Percentiles rank a stretch among this genome's conserved stretches.
Conservation (phyloP, 2,113 vertebrate genomes). For the Phalacrocorax carbo region DNA sequence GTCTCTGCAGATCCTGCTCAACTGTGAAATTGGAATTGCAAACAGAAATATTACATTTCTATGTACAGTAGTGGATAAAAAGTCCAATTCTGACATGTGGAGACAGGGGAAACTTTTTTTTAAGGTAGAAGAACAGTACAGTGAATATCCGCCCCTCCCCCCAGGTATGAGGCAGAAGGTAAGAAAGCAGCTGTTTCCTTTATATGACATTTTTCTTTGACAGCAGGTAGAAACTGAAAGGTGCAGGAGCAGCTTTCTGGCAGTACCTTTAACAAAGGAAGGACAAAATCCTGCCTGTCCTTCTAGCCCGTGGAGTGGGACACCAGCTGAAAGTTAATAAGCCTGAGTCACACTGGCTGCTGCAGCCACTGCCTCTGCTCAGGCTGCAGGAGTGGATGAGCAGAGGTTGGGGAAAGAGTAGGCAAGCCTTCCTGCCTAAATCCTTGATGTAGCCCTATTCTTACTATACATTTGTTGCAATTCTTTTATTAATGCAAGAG, state of each 20-base stretch:
- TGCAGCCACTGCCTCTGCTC: not conserved
- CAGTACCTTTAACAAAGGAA: not conserved
- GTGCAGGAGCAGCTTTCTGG: not conserved
- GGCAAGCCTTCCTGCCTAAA: not conserved
- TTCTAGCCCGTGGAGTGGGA: not conserved
- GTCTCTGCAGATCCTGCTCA: conserved; percentile 77
- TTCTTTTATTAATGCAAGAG: not conserved
- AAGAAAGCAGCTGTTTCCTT: not conserved
- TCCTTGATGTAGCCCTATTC: not conserved
- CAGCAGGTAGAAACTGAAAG: not conserved
- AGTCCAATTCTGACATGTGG: conserved; percentile 64
- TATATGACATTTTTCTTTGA: not conserved
- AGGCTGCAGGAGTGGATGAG: not conserved
- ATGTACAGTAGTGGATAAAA: conserved; percentile 69
- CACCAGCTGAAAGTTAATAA: not conserved
- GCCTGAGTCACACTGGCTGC: not conserved
- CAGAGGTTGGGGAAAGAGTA: not conserved
- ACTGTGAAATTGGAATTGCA: conserved; percentile 85
- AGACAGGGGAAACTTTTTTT: conserved; percentile 3
- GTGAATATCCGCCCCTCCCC: not conserved
- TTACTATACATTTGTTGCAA: not conserved
- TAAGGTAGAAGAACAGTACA: not conserved
- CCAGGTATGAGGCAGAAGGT: not conserved
- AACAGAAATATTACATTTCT: conserved; percentile 81
- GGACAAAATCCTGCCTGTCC: not conserved